Percentiles rank a stretch among this genome's conserved stretches.
These are phyloP conservation scores for Thumatha senex DNA, from an alignment of 2,888 invertebrate species.

Conservation along the genomic window DNA sequence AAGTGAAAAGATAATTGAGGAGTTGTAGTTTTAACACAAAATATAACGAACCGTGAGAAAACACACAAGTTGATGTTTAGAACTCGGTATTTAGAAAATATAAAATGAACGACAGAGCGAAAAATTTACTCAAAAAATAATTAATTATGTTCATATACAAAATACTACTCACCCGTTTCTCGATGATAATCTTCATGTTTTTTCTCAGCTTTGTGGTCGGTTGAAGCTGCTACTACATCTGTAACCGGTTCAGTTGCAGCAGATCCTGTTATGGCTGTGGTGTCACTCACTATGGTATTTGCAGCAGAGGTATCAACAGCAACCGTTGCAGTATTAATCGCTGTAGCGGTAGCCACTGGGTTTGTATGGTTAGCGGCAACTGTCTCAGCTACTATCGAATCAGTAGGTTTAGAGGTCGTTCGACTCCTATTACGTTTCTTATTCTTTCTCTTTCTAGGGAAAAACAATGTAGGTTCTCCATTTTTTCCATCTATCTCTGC, in stretches of 20 bases:
- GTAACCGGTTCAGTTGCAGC: conserved; percentile 9
- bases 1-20: not conserved
- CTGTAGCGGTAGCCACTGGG: not conserved
- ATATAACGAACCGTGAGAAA: not conserved
- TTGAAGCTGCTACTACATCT: conserved; percentile 61
- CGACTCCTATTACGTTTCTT: conserved; percentile 46
- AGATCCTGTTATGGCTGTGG: conserved; percentile 8
- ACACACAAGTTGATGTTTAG: not conserved
- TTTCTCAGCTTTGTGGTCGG: conserved; percentile 53
- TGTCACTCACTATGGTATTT: conserved; percentile 28
- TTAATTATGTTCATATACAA: not conserved
- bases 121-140: not conserved
- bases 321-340: not conserved
- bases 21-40: not conserved
- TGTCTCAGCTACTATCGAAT: conserved; percentile 34
- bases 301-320: conserved; percentile 21
- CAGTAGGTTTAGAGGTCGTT: conserved; percentile 26
- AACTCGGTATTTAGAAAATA: too few relatives aligned
- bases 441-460: conserved; percentile 59
- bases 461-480: conserved; percentile 67
- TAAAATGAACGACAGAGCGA: not conserved
- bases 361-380: not conserved
- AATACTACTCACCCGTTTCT: conserved; percentile 57
- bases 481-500: conserved; percentile 44
- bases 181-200: conserved; percentile 48